Evolutionary conservation across 2,113 vertebrate species (phyloP), one percentile per base, ranked within the genome.

Genomic region (Daubentonia madagascariensis): DNA sequence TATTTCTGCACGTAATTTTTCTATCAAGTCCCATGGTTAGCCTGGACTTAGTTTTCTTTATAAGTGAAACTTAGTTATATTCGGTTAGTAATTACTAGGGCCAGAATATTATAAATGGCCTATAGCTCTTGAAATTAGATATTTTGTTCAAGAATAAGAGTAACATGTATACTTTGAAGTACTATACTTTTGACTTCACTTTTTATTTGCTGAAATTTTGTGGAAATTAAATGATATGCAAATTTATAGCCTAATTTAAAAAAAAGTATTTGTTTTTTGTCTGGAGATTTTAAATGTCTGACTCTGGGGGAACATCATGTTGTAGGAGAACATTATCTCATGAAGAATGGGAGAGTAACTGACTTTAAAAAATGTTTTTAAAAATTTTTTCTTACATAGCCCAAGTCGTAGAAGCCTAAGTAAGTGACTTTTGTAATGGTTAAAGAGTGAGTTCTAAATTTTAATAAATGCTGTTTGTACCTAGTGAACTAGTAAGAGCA

Each of bases 361-460:
- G 6, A 70, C 54, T 72, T 89, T 84, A 30, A 22, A 57, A 54
- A 54, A 54, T 54, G 20, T 57, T 52, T 57, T 57, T 20, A 57
- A 7, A 57, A 57, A 57, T 57, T 7, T 22, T 57, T 57, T 63
- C 28, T 63, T 63, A 63, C 12, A 5, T 63, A 63, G 61, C 59
- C 9, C 10, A 63, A 63, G 61, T 63, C 11, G 12, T 63, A 30
- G 61, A 30, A 63, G 61, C 61, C 61, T 63, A 63, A 84, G 40
- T 54, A 59, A 59, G 8, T 61, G 25, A 23, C 59, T 61, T 65
- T 35, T 16, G 0, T 76, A 81, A 78, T 22, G 18, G 9, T 80
- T 88, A 75, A 8, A 63, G n/a, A 72, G 75, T 98, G 96, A 63
- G 10, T 93, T 83, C 30, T 78, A 63, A 65, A 17, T 95, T 88